These are phyloP conservation scores for Hippoglossus hippoglossus DNA, from an alignment of 2,797 vertebrate genomes.

Conservation along the genomic window DNA sequence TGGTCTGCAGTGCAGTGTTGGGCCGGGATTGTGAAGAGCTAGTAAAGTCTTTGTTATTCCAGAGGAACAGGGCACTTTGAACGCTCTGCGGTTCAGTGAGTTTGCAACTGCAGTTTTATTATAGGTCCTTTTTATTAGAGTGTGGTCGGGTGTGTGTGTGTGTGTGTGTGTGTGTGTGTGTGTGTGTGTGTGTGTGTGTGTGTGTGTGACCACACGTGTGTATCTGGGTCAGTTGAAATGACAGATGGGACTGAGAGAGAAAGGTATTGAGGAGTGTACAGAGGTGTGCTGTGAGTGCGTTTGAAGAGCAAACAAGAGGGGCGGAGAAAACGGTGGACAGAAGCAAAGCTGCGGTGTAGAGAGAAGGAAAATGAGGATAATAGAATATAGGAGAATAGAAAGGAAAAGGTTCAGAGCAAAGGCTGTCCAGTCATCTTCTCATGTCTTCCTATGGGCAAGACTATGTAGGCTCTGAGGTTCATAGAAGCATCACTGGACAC, in stretches of 20 bases:
- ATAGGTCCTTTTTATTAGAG: conserved; percentile 37
- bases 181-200: conserved; percentile 26
- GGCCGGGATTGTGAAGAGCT: conserved; percentile 4
- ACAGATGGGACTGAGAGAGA: conserved; percentile 24
- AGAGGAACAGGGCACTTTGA: conserved; percentile 18
- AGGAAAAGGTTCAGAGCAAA: neutral
- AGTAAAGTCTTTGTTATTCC: conserved; percentile 38
- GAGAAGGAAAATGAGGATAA: neutral
- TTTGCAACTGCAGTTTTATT: conserved; percentile 48
- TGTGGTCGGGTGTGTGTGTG: conserved; percentile 27
- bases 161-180: conserved; percentile 37
- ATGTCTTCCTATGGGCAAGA: neutral
- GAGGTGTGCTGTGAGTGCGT: conserved; percentile 38
- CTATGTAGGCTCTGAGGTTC: neutral
- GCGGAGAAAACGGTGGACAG: conserved; percentile 11
- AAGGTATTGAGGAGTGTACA: conserved; percentile 27
- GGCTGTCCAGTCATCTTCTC: neutral
- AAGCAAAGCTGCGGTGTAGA: neutral
- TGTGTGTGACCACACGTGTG: conserved; percentile 38
- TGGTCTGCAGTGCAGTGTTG: conserved; percentile 42
- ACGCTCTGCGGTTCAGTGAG: conserved; percentile 28
- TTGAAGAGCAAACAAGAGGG: conserved; percentile 40
- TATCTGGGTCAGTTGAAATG: conserved; percentile 63
- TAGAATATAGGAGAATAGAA: conserved; percentile 1
- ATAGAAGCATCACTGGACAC: conserved; percentile 10